Percentiles rank a stretch among this genome's conserved stretches.
These are phyloP conservation scores for Lepidostoma basale DNA, from an alignment of 1,140 invertebrate genomes.

Conservation along the genomic window DNA sequence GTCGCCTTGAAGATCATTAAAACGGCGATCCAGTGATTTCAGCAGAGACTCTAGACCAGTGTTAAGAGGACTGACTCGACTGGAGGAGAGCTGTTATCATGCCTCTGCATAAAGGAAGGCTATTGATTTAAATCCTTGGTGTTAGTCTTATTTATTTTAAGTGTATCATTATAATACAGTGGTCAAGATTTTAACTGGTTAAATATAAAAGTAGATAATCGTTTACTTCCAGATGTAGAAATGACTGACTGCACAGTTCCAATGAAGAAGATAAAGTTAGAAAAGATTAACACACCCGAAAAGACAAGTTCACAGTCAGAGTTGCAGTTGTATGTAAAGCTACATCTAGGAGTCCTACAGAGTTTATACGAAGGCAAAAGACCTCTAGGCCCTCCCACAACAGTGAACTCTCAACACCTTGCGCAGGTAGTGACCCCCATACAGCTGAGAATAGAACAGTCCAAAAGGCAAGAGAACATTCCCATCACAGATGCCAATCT, in stretches of 20 bases:
- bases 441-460: conserved; percentile 52
- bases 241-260: conserved; percentile 41
- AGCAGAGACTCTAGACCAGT: too few species aligned
- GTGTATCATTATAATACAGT: too few species aligned
- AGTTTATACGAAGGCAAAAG: conserved; percentile 63
- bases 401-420: conserved; percentile 65
- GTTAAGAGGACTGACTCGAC: too few species aligned
- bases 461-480: neutral
- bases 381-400: conserved; percentile 59
- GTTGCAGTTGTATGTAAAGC: conserved; percentile 62
- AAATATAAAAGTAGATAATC: too few species aligned
- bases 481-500: conserved; percentile 23
- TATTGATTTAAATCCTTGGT: too few species aligned
- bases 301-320: conserved; percentile 48
- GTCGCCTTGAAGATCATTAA: too few species aligned
- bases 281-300: conserved; percentile 43
- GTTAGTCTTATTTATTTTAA: too few species aligned
- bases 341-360: conserved; percentile 69
- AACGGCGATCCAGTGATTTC: too few species aligned
- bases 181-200: too few species aligned
- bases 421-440: conserved; percentile 56
- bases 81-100: too few species aligned
- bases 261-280: conserved; percentile 55
- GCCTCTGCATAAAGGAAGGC: too few species aligned
- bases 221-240: conserved; percentile 39